These are phyloP conservation scores for Tenualosa ilisha DNA, from an alignment of 2,797 vertebrate species.

Conservation along the genomic window DNA sequence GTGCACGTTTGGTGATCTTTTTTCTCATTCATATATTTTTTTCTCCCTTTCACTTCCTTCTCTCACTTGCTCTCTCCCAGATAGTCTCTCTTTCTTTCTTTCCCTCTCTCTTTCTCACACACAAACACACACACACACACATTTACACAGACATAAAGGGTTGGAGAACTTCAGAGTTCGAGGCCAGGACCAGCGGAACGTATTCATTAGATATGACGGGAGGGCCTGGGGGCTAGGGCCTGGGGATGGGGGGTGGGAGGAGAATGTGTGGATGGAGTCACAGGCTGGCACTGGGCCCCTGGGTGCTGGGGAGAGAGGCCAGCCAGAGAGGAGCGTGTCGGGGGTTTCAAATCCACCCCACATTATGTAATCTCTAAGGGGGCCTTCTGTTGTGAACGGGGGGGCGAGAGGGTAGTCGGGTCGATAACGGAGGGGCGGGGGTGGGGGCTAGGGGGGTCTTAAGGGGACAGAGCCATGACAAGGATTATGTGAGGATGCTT, in stretches of 20 bases:
- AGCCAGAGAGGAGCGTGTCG: conserved; percentile 63
- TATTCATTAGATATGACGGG: conserved; percentile 41
- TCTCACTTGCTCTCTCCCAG: not conserved
- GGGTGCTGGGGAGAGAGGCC: not conserved
- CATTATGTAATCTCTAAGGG: conserved; percentile 68
- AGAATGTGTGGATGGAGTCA: not conserved
- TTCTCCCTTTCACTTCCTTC: not conserved
- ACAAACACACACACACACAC: not conserved
- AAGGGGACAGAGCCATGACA: not conserved
- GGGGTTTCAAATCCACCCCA: conserved; percentile 60
- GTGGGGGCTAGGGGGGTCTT: not conserved
- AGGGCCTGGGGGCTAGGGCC: conserved; percentile 34
- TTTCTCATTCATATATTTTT: not conserved
- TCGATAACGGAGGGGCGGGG: not conserved
- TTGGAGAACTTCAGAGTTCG: not conserved
- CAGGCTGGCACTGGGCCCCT: not conserved
- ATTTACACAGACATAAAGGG: not conserved
- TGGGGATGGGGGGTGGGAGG: conserved; percentile 18
- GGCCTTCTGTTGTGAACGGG: conserved; percentile 34
- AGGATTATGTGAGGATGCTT: not conserved
- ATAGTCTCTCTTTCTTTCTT: not conserved
- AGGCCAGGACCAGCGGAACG: conserved; percentile 30
- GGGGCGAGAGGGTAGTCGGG: not conserved
- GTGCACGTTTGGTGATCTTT: not conserved
- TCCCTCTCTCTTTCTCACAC: not conserved